Evolutionary conservation across 2,113 vertebrate genomes (phyloP).

Genomic region (Puma concolor): DNA sequence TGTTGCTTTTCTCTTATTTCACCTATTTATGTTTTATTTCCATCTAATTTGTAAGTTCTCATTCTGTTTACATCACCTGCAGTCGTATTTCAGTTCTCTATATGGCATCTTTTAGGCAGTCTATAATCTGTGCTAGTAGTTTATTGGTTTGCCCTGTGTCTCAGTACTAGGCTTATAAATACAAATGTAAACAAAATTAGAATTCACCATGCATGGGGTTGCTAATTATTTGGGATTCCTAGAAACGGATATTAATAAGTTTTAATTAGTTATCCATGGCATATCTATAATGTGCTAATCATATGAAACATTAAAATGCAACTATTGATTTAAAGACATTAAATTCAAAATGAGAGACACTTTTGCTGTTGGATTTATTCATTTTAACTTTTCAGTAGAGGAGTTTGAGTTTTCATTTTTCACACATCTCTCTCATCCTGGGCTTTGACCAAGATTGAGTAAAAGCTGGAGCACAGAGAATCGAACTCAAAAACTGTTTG

Average conservation of each 20-base stretch:
- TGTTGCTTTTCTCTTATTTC: neutral
- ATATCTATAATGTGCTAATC: conserved; percentile 47
- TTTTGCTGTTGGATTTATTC: conserved; percentile 35
- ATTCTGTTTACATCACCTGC: neutral
- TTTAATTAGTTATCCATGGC: conserved; percentile 45
- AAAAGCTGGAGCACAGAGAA: conserved; percentile 59
- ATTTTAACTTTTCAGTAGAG: conserved; percentile 50
- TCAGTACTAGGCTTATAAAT: neutral
- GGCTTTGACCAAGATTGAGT: conserved; percentile 59
- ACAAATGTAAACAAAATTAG: conserved; percentile 28
- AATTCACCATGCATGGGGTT: neutral
- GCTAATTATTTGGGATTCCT: conserved; percentile 1
- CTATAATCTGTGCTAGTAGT: neutral
- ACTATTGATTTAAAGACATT: conserved; percentile 40
- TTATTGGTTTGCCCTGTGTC: neutral
- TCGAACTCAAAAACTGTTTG: conserved; percentile 33
- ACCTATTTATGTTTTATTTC: neutral
- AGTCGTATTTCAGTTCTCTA: neutral
- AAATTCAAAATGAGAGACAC: neutral
- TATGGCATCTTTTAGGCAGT: neutral
- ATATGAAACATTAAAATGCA: conserved; percentile 48
- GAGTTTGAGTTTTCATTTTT: conserved; percentile 61
- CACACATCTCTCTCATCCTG: conserved; percentile 49
- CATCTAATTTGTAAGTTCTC: neutral
- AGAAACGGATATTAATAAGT: conserved; percentile 25